These are phyloP conservation scores for Lates calcarifer DNA, from an alignment of 2,113 vertebrate genomes.

Conservation along the genomic window DNA sequence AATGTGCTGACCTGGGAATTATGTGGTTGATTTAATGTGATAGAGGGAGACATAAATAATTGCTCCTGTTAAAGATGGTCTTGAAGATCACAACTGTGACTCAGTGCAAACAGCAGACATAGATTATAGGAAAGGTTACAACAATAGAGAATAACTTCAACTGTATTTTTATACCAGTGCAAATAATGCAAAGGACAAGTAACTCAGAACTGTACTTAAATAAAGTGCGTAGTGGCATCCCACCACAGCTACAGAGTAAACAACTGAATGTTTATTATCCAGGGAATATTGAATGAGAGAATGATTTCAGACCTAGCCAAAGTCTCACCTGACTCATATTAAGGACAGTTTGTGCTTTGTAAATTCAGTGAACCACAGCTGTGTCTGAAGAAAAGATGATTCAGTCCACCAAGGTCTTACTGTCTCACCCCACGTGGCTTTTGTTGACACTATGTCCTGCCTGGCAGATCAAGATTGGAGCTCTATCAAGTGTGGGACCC, in stretches of 20 bases:
- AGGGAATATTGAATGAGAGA: neutral
- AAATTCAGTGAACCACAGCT: conserved; percentile 15
- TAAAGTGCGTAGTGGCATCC: too few relatives aligned
- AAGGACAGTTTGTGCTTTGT: neutral
- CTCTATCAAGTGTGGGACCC: conserved; percentile 13
- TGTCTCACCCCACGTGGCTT: conserved; percentile 21
- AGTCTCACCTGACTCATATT: neutral
- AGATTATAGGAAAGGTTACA: neutral
- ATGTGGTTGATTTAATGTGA: conserved; percentile 36
- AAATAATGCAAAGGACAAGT: neutral
- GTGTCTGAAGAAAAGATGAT: conserved; percentile 16
- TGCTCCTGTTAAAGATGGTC: conserved; percentile 2
- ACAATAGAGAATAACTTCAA: too few relatives aligned
- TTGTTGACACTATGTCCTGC: conserved; percentile 52
- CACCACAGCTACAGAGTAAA: neutral
- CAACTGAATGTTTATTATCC: too few relatives aligned
- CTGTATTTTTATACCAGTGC: too few relatives aligned
- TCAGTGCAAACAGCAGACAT: neutral
- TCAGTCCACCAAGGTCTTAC: neutral
- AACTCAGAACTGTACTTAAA: neutral
- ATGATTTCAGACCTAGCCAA: neutral
- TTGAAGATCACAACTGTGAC: conserved; percentile 6
- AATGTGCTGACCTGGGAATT: conserved; percentile 54
- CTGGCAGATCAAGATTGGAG: conserved; percentile 37
- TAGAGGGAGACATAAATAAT: conserved; percentile 31